Evolutionary conservation across 2,113 vertebrate species (phyloP), one percentile per base, ranked within the genome.

Genomic region (Sardina pilchardus): DNA sequence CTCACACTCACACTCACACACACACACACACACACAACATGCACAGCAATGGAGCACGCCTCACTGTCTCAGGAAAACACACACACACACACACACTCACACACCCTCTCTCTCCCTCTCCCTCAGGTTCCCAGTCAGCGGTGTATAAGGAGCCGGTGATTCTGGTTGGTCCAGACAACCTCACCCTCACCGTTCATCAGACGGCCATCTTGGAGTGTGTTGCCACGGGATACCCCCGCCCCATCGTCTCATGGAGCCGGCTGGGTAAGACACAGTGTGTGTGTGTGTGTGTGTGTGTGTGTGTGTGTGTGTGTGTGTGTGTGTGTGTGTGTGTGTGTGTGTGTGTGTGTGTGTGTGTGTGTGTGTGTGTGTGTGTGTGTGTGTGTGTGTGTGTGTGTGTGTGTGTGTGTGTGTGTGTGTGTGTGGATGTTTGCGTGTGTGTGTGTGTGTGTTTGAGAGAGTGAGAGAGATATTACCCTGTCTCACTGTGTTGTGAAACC

Each of bases 221-320:
- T 67, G 98, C 98, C n/a, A 99, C 98, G 0, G 98, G 98, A 89
- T 99, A 98, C 90, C 98, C 98, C 8, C 95, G 96, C n/a, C 98
- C 98, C 88, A 99, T 99, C 39, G 98, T 99, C 87, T 99, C 98
- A 88, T 99, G 98, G 98, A 99, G 98, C 93, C 97, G 98, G 90
- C 94, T 99, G 44, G 98, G 98, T 99, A 94, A 97, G 97, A 87
- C 36, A 59, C 39, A 81, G 24, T 59, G 39, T 44, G 48, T 50
- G 48, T 50, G 48, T 16, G 48, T 50, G 48, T 50, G 48, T 16
- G 48, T 50, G 48, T 50, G 48, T 16, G 16, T 19, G 48, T 19
- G 48, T 4, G 17, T 53, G 50, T 53, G 16, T 0, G 50, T 53
- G 17, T 17, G 48, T 17, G 48, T 16, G 48, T 50, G 48, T 4